phyloP scores from a whole-genome alignment of 2,113 vertebrate genomes.

The Dissostichus mawsoni region DNA sequence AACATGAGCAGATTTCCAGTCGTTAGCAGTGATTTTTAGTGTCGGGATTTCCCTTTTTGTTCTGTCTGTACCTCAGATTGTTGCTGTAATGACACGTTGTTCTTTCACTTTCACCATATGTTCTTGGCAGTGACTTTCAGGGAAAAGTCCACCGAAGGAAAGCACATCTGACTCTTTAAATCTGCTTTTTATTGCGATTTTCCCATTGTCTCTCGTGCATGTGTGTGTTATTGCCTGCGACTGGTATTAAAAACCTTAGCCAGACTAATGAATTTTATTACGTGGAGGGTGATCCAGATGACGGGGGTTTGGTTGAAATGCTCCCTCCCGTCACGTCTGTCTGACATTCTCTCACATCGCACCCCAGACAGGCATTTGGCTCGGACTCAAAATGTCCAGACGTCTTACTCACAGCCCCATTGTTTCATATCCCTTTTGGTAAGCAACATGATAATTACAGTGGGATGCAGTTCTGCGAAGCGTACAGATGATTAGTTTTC shows the following conservation, averaged over 20 bases:
- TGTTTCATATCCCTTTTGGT: constrained; percentile 79
- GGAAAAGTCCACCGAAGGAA: constrained; percentile 6
- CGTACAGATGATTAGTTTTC: constrained; percentile 60
- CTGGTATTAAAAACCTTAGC: constrained; percentile 62
- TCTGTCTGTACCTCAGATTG: constrained; percentile 14
- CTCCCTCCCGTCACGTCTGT: constrained; percentile 70
- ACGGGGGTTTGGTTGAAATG: constrained; percentile 59
- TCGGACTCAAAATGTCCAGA: constrained; percentile 79
- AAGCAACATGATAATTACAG: constrained; percentile 73
- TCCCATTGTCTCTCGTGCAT: constrained; percentile 32
- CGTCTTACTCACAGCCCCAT: constrained; percentile 82
- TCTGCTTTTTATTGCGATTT: constrained; percentile 49
- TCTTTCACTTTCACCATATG: constrained; percentile 22
- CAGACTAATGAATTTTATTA: constrained; percentile 75
- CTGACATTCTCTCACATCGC: constrained; percentile 70
- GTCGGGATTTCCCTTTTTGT: not conserved
- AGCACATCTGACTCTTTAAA: constrained; percentile 49
- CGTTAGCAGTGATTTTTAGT: not conserved
- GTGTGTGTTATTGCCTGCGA: constrained; percentile 27
- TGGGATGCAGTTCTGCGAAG: constrained; percentile 61
- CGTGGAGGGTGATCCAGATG: constrained; percentile 62
- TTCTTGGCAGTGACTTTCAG: constrained; percentile 15
- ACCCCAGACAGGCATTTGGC: constrained; percentile 82
- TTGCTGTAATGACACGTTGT: constrained; percentile 1
- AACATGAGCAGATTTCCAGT: not conserved